phyloP scores from a whole-genome alignment of 2,888 invertebrate genomes.

The Drosophila antonietae region DNA sequence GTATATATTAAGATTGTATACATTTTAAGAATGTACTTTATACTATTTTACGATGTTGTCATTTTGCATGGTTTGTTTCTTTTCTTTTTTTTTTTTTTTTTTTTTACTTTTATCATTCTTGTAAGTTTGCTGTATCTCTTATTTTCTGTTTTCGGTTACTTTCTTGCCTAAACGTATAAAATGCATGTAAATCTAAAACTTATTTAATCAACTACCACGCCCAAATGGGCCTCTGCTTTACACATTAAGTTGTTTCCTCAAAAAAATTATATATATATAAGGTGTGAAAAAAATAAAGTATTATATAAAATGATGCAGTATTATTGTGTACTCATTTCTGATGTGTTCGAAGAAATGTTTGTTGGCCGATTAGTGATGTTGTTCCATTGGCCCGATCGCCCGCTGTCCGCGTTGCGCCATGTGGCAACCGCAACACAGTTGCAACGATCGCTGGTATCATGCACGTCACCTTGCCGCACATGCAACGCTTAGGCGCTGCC shows the following conservation, averaged over 20 bases:
- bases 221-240: constrained; percentile 18
- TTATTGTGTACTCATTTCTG: constrained; percentile 66
- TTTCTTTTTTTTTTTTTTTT: background rate
- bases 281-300: constrained; percentile 36
- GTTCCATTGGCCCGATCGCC: constrained; percentile 20
- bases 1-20: constrained; percentile 4
- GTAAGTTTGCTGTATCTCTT: background rate
- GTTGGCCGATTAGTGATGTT: constrained; percentile 38
- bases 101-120: background rate
- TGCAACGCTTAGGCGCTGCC: constrained; percentile 32
- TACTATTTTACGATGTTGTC: constrained; percentile 16
- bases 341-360: constrained; percentile 37
- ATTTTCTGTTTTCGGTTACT: background rate
- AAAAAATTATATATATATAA: constrained; percentile 34
- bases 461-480: constrained; percentile 23
- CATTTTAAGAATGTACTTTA: constrained; percentile 35
- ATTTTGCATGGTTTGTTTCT: constrained; percentile 18
- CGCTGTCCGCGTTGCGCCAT: constrained; percentile 16
- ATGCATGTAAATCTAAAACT: constrained; percentile 73
- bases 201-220: constrained; percentile 60
- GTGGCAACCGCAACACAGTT: constrained; percentile 16
- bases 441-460: constrained; percentile 18
- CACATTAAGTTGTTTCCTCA: constrained; percentile 27
- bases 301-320: constrained; percentile 52
- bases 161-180: constrained; percentile 67